These are phyloP conservation scores for Sesamia nonagrioides DNA, from an alignment of 1,140 invertebrate genomes.

Conservation along the genomic window DNA sequence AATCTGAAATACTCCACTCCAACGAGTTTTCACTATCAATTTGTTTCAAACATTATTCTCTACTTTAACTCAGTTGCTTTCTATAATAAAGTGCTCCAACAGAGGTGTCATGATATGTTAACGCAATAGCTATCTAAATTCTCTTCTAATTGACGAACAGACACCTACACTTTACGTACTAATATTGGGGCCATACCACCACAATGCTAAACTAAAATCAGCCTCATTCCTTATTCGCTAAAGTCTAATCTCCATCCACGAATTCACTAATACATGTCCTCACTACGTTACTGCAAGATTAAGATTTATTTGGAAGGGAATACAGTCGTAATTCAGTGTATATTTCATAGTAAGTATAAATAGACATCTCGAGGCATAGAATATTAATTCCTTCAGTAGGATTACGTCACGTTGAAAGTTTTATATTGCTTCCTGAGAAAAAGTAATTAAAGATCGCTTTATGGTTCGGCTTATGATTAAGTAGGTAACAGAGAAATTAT, in stretches of 20 bases:
- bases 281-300: not conserved
- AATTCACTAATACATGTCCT: not conserved
- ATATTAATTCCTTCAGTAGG: constrained; percentile 31
- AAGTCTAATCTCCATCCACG: not conserved
- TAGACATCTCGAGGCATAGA: constrained; percentile 3
- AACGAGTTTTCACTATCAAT: not conserved
- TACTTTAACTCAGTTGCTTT: not conserved
- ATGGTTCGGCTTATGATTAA: constrained; percentile 31
- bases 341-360: constrained; percentile 20
- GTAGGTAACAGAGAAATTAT: not conserved
- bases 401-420: constrained; percentile 18
- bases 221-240: not conserved
- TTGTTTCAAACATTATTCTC: not conserved
- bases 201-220: not conserved
- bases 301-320: not conserved
- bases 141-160: constrained; percentile 11
- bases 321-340: not conserved
- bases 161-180: constrained; percentile 29
- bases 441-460: constrained; percentile 43
- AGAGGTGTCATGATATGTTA: constrained; percentile 6
- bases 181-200: constrained; percentile 4
- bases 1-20: no score
- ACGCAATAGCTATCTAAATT: constrained; percentile 7
- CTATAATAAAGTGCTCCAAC: not conserved
- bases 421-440: constrained; percentile 43